Percentiles rank a stretch among this genome's conserved stretches.
phyloP scores from a whole-genome alignment of 2,888 invertebrate genomes.

The Cheilosia grossa region DNA sequence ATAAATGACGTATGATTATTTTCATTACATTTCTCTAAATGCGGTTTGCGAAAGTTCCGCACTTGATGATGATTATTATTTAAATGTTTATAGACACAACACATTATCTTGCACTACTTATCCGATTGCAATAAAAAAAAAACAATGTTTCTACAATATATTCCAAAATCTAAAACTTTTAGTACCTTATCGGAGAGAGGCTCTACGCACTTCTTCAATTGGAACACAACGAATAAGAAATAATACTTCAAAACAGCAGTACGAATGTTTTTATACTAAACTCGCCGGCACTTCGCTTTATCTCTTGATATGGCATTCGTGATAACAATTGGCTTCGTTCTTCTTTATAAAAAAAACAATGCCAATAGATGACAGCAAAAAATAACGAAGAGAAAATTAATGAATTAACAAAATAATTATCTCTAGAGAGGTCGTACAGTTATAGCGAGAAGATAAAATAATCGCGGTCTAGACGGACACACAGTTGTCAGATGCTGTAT shows the following conservation, averaged over 20 bases:
- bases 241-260: slow-evolving; percentile 6
- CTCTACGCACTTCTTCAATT: slow-evolving; percentile 7
- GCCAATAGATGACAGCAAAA: neutral
- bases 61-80: neutral
- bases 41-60: slow-evolving; percentile 23
- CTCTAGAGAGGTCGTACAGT: slow-evolving; percentile 22
- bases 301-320: slow-evolving; percentile 34
- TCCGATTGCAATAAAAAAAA: neutral
- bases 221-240: slow-evolving; percentile 23
- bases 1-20: neutral
- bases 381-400: neutral
- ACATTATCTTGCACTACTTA: neutral
- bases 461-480: slow-evolving; percentile 4
- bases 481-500: neutral
- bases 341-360: neutral
- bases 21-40: slow-evolving; percentile 14
- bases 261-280: slow-evolving; percentile 55
- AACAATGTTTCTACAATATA: neutral
- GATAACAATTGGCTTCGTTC: slow-evolving; percentile 46
- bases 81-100: neutral
- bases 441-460: slow-evolving; percentile 21
- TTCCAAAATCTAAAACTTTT: neutral
- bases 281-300: slow-evolving; percentile 34
- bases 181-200: slow-evolving; percentile 34
- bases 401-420: slow-evolving; percentile 16